These are phyloP conservation scores for Dasypus novemcinctus DNA, from an alignment of 2,113 vertebrate genomes.

Conservation along the genomic window DNA sequence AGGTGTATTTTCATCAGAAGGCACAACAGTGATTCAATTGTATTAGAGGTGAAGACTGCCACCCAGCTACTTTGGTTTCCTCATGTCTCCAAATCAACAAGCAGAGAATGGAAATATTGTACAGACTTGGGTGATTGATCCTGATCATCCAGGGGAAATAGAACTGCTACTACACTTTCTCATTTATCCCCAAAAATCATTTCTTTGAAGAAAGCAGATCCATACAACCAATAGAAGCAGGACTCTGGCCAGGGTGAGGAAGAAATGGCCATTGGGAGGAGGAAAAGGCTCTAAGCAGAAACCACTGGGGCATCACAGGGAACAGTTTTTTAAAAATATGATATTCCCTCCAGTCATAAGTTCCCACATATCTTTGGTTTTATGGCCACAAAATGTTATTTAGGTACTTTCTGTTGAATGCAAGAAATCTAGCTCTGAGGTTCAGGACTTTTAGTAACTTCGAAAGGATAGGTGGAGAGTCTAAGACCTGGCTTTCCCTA, in stretches of 20 bases:
- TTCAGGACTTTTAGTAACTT: background rate
- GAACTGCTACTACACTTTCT: background rate
- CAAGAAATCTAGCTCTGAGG: background rate
- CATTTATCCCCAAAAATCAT: background rate
- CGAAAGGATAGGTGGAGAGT: background rate
- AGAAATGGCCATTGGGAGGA: background rate
- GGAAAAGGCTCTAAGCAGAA: background rate
- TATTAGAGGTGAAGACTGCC: too few relatives aligned
- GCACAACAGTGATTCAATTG: too few relatives aligned
- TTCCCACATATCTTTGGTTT: background rate
- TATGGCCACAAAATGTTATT: background rate
- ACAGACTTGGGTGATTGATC: too few relatives aligned
- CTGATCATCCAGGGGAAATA: too few relatives aligned
- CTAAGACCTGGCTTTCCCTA: background rate
- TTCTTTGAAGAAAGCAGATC: background rate
- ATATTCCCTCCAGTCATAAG: background rate
- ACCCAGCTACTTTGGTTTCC: too few relatives aligned
- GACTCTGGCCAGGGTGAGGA: background rate
- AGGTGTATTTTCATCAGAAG: too few relatives aligned
- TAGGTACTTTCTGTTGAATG: background rate
- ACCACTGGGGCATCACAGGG: background rate
- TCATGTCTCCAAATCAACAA: too few relatives aligned
- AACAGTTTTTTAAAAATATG: background rate
- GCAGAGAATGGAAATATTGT: too few relatives aligned
- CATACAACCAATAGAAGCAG: background rate